Conservation (phyloP, 1,140 invertebrate species). For the Ptiloglossa arizonensis region DNA sequence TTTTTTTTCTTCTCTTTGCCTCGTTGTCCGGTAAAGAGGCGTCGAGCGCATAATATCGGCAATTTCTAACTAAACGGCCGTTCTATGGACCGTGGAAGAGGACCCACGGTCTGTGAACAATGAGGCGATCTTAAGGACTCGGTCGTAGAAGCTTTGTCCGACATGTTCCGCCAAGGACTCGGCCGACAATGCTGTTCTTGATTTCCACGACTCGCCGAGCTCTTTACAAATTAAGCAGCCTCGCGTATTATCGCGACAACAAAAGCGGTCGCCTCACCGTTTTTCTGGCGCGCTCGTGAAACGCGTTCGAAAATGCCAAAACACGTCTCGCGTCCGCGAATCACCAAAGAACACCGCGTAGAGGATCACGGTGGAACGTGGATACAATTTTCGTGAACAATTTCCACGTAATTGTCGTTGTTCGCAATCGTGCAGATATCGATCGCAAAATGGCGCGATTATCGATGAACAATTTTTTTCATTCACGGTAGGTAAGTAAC, state of each 20-base stretch:
- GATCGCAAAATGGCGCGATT: too few species aligned
- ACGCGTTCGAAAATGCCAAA: constrained; percentile 4
- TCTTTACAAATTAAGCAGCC: constrained; percentile 37
- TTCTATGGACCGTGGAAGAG: constrained; percentile 36
- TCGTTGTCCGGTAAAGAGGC: background rate
- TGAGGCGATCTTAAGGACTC: constrained; percentile 46
- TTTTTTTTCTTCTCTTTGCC: too few species aligned
- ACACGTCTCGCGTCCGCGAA: too few species aligned
- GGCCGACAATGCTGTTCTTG: constrained; percentile 16
- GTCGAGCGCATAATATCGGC: constrained; percentile 44
- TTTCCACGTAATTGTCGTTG: too few species aligned
- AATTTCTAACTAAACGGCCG: constrained; percentile 37
- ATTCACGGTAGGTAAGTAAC: too few species aligned
- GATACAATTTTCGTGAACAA: too few species aligned
- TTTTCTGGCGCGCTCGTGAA: background rate
- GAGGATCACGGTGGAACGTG: too few species aligned
- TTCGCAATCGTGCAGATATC: too few species aligned
- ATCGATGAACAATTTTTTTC: too few species aligned
- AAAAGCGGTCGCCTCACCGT: constrained; percentile 5
- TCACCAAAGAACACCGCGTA: too few species aligned
- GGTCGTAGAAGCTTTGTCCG: constrained; percentile 19
- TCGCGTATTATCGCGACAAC: constrained; percentile 31
- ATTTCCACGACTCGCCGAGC: constrained; percentile 27
- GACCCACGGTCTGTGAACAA: constrained; percentile 39
- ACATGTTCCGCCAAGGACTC: constrained; percentile 39